Evolutionary conservation across 2,797 vertebrate genomes (phyloP).

Genomic region (Clarias platycephalus): DNA sequence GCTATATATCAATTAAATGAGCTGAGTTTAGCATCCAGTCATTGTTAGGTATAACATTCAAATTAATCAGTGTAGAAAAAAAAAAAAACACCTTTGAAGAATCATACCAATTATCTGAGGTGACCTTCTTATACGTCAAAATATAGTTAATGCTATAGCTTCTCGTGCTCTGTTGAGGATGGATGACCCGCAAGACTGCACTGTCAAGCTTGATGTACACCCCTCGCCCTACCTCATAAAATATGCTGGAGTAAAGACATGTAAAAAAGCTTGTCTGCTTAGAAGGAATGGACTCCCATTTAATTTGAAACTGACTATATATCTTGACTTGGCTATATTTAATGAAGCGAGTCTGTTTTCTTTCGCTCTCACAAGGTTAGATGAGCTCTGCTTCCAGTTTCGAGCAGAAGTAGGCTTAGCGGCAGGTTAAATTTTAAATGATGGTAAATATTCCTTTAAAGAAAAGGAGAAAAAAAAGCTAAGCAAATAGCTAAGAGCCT

Average conservation of each 20-base stretch:
- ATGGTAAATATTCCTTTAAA: background rate
- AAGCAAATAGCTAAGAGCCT: too few relatives aligned
- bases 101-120: background rate
- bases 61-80: background rate
- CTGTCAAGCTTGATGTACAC: background rate
- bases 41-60: background rate
- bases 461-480: too few relatives aligned
- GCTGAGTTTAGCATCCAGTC: background rate
- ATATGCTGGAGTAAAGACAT: background rate
- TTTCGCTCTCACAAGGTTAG: background rate
- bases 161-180: background rate
- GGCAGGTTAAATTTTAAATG: background rate
- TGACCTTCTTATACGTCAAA: background rate
- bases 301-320: background rate
- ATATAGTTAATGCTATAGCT: background rate
- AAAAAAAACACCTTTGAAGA: background rate
- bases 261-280: background rate
- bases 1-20: background rate
- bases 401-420: background rate
- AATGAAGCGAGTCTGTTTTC: background rate
- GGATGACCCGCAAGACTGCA: background rate
- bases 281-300: background rate
- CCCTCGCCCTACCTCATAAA: background rate
- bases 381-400: background rate
- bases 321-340: background rate